These are phyloP conservation scores for Sebastes cheni DNA, from an alignment of 2,797 vertebrate species.

Conservation along the genomic window DNA sequence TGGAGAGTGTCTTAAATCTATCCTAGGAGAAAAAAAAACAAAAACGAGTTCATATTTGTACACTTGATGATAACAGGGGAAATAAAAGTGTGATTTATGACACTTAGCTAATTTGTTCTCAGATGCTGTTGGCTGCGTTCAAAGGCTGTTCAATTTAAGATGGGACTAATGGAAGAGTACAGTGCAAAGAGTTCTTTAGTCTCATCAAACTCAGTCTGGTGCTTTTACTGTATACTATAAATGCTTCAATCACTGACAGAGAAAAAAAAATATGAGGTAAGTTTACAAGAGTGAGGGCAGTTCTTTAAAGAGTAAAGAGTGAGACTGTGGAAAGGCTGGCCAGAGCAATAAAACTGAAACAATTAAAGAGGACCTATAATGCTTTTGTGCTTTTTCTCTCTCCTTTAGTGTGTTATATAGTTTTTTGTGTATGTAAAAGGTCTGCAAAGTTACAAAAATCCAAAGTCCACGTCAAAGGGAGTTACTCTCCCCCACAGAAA, in stretches of 20 bases:
- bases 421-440: no score
- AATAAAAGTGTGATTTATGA: slow-evolving; percentile 56
- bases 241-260: background rate
- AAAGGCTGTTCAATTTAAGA: slow-evolving; percentile 37
- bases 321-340: background rate
- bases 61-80: slow-evolving; percentile 51
- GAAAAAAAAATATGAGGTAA: background rate
- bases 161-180: slow-evolving; percentile 12
- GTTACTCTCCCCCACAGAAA: no score
- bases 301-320: background rate
- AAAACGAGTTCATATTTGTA: slow-evolving; percentile 44
- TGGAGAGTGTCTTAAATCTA: slow-evolving; percentile 46
- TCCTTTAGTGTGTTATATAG: no score
- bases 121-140: slow-evolving; percentile 24
- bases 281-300: background rate
- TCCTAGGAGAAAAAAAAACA: slow-evolving; percentile 32
- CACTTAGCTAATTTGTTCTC: slow-evolving; percentile 48
- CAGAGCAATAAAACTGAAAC: slow-evolving; percentile 1
- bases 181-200: slow-evolving; percentile 9
- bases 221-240: background rate
- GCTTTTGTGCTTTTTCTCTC: no score
- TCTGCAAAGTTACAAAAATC: no score
- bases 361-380: background rate
- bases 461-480: no score
- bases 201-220: background rate